These are phyloP conservation scores for Piscicola geometra DNA, from an alignment of 2,888 invertebrate genomes.

Conservation along the genomic window DNA sequence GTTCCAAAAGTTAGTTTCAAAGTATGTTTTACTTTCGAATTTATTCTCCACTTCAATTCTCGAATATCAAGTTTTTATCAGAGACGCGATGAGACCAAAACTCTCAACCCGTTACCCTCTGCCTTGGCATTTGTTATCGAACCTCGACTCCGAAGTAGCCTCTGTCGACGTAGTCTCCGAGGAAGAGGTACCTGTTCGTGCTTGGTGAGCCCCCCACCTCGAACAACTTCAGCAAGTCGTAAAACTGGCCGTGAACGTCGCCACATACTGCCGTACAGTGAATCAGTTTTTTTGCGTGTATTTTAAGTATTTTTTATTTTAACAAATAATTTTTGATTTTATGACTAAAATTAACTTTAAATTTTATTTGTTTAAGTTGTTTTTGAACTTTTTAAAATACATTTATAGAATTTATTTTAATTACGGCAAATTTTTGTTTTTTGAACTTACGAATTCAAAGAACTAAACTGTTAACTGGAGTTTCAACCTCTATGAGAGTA, in stretches of 20 bases:
- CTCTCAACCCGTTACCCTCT: too few species aligned
- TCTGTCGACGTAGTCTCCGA: slow-evolving; percentile 36
- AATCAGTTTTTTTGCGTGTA: too few species aligned
- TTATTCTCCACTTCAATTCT: too few species aligned
- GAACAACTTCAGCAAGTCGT: slow-evolving; percentile 36
- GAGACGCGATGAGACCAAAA: too few species aligned
- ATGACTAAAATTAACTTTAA: neutral
- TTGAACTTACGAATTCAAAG: neutral
- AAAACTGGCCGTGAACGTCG: slow-evolving; percentile 38
- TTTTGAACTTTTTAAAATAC: too few species aligned
- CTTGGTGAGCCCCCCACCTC: slow-evolving; percentile 38
- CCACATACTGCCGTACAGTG: slow-evolving; percentile 31
- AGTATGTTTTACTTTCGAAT: too few species aligned
- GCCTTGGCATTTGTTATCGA: too few species aligned
- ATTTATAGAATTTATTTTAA: too few species aligned
- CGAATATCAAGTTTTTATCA: too few species aligned
- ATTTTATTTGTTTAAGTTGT: too few species aligned
- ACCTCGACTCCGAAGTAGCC: slow-evolving; percentile 37
- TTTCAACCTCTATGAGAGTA: slow-evolving; percentile 33
- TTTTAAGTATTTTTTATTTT: too few species aligned
- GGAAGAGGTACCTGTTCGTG: slow-evolving; percentile 27
- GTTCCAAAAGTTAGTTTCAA: neutral
- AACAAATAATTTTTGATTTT: neutral
- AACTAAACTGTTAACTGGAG: slow-evolving; percentile 30
- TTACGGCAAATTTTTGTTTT: neutral